Conservation (phyloP, 2,113 vertebrate species). For the Oreocharis arfaki region DNA sequence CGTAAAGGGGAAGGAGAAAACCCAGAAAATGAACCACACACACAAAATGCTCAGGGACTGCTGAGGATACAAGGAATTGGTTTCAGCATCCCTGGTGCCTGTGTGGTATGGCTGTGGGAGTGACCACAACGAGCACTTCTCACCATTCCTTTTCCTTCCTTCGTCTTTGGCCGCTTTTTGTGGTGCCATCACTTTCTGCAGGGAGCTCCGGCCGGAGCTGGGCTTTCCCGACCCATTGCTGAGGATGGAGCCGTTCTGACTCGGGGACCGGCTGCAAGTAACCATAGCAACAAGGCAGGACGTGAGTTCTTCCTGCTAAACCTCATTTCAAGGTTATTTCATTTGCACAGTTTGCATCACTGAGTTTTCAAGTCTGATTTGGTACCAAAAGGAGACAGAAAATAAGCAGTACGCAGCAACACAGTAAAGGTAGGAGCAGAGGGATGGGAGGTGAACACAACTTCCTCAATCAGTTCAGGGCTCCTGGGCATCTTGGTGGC, state of each 20-base stretch:
- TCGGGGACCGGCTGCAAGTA: constrained; percentile 92
- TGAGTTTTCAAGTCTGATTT: constrained; percentile 28
- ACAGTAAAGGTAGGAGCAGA: background rate
- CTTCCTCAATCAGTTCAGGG: background rate
- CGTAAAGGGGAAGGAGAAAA: background rate
- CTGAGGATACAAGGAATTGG: background rate
- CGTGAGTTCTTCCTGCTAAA: constrained; percentile 74
- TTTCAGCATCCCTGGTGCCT: accelerated
- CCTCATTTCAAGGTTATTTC: constrained; percentile 73
- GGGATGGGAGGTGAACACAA: background rate
- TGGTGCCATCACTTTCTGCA: constrained; percentile 84
- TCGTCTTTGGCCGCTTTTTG: constrained; percentile 91
- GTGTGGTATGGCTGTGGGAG: background rate
- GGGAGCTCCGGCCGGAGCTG: constrained; percentile 81
- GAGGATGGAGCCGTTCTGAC: constrained; percentile 93
- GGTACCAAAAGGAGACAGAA: background rate
- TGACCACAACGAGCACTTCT: constrained; percentile 18
- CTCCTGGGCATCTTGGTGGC: background rate
- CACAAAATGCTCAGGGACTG: background rate
- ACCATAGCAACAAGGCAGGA: constrained; percentile 94
- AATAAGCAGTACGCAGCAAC: background rate
- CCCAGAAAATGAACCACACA: background rate
- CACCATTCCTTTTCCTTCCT: constrained; percentile 87
- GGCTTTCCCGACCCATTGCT: constrained; percentile 92
- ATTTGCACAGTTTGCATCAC: constrained; percentile 15